Base-by-base conservation (phyloP, 2,888 invertebrate genomes). In the Megamerina dolium region DNA sequence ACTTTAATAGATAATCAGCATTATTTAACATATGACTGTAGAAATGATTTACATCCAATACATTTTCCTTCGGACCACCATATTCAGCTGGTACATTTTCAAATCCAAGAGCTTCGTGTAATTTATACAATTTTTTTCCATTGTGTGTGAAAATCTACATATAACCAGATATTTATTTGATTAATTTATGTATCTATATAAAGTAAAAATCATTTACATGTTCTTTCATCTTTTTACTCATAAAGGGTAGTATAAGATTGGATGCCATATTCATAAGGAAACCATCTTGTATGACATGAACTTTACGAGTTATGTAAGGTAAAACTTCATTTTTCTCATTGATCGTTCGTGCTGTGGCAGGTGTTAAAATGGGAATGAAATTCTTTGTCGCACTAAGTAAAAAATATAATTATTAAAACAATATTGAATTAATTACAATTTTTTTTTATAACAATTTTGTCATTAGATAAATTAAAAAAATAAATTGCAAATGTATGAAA, bases 211-310 rank as follows among this genome's bases (percentile, higher is more conserved):
- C 9, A 48, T 53, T 54, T 53, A 68, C 68, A 9, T 55, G 55
- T 31, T 66, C 65, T 35, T 61, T 63, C 5, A 66, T 55, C 16
- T 62, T 61, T 43, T 63, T 66, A 49, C 60, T 63, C 59, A 68
- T 58, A 16, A 68, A 63, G 14, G 68, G 64, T 54, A 68, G 56
- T 35, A 68, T 52, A 20, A 68, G 46, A 4, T 63, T 53, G 5
- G 63, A 54, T 1, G 64, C 60, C 3, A 65, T 54, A 37, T 61
- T 66, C 59, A 66, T 61, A 1, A 68, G 44, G 27, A 65, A 60
- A 4, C 68, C 68, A 1, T 59, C 57, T 35, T 67, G 66, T 8
- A 68, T 60, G 4, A 68, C 54, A 37, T 68, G 68, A n/a, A 68
- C 56, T 18, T 58, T 50, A 2, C 66, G 59, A 30, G 62, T 57